A percentile compares a stretch with the other conserved stretches of the same genome.
phyloP scores from a whole-genome alignment of 2,113 vertebrate genomes.

The Seriola quinqueradiata region DNA sequence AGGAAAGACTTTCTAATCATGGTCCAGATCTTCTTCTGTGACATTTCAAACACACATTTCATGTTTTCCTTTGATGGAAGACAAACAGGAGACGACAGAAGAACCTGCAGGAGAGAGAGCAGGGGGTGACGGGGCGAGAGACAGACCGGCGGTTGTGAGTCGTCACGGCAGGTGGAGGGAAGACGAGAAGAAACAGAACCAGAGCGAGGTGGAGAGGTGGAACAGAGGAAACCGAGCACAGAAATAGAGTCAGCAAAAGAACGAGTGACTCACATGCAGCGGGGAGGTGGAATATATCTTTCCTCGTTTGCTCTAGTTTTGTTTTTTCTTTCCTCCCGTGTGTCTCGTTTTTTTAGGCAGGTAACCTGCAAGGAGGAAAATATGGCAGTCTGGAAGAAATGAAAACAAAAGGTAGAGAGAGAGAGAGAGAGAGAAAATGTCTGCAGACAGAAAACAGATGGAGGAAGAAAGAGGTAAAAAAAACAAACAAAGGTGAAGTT shows the following conservation, averaged over 20 bases:
- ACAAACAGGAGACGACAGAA: constrained; percentile 1
- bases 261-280: constrained; percentile 41
- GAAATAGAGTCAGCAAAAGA: constrained; percentile 46
- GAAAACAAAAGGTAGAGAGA: neutral
- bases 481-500: constrained; percentile 15
- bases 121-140: constrained; percentile 15
- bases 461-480: neutral
- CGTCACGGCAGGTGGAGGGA: constrained; percentile 28
- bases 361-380: neutral
- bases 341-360: neutral
- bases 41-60: no score
- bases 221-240: constrained; percentile 32
- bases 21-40: neutral
- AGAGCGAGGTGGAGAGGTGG: constrained; percentile 49
- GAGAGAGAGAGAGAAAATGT: neutral
- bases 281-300: constrained; percentile 6
- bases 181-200: neutral
- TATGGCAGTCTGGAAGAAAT: neutral
- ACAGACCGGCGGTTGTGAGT: constrained; percentile 14
- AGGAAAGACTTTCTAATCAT: neutral
- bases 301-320: neutral
- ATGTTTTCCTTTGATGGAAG: neutral
- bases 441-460: neutral
- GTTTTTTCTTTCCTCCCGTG: neutral
- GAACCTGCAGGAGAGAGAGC: constrained; percentile 11